Conservation (phyloP, 2,113 vertebrate species). For the Callithrix jacchus region DNA sequence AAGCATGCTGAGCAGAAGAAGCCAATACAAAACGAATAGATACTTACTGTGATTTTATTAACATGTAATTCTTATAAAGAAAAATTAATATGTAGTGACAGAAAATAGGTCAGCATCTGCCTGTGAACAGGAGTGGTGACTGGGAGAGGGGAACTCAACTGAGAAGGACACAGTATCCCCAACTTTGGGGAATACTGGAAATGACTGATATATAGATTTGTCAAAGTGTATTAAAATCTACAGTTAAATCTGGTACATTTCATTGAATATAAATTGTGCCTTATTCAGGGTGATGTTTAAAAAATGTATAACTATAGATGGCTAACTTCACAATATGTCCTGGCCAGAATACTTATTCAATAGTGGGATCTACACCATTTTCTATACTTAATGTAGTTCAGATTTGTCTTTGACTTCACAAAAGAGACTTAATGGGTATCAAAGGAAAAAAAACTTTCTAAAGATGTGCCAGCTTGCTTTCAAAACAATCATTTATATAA, state of each 20-base stretch:
- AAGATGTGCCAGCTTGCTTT: constrained; percentile 56
- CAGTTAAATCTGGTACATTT: background rate
- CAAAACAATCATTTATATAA: constrained; percentile 78
- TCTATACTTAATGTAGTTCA: background rate
- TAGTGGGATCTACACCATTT: background rate
- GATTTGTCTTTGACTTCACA: constrained; percentile 40
- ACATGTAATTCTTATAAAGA: constrained; percentile 9
- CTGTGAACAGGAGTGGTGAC: background rate
- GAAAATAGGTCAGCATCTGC: background rate
- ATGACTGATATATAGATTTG: background rate
- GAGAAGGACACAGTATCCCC: background rate
- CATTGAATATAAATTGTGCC: background rate
- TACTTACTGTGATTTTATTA: background rate
- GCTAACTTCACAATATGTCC: background rate
- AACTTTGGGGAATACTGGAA: background rate
- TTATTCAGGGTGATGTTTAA: background rate
- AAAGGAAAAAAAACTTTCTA: constrained; percentile 59
- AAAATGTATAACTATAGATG: background rate
- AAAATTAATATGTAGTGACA: background rate
- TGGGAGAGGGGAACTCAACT: too few species aligned
- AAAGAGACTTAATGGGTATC: constrained; percentile 15
- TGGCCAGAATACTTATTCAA: background rate
- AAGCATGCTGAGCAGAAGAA: background rate
- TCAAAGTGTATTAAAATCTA: background rate
- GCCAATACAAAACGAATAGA: background rate